Percentiles rank a stretch among this genome's conserved stretches.
These are phyloP conservation scores for Phalacrocorax brasilianus DNA, from an alignment of 2,113 vertebrate genomes.

Conservation along the genomic window DNA sequence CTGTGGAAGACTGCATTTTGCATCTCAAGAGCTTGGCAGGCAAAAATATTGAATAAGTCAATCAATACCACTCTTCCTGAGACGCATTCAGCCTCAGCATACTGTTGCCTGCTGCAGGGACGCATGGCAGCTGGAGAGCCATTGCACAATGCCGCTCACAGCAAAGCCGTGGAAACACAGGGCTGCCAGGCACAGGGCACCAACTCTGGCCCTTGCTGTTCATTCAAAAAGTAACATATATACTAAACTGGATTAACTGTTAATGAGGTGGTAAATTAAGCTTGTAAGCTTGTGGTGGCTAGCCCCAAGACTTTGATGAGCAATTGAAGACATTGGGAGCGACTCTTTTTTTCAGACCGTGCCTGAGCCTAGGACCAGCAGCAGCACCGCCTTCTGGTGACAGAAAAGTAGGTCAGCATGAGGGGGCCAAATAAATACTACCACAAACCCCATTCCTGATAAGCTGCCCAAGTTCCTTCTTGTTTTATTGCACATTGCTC, in stretches of 20 bases:
- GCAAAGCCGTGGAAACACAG: neutral
- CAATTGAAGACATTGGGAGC: neutral
- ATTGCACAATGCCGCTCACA: neutral
- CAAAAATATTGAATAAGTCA: neutral
- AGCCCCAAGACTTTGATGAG: neutral
- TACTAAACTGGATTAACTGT: neutral
- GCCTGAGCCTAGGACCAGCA: neutral
- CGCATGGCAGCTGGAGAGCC: neutral
- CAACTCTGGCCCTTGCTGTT: neutral
- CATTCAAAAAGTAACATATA: neutral
- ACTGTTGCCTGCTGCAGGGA: neutral
- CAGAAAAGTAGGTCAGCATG: neutral
- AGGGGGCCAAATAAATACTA: neutral
- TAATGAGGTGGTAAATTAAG: neutral
- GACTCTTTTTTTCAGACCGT: neutral
- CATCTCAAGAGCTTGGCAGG: neutral
- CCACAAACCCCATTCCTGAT: neutral
- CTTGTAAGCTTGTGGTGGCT: neutral
- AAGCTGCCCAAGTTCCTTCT: conserved; percentile 16
- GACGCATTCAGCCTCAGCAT: neutral
- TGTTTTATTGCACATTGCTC: conserved; percentile 23
- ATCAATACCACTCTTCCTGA: neutral
- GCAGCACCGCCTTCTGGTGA: neutral
- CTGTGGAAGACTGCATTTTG: neutral
- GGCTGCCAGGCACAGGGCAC: neutral